Percentiles rank a stretch among this genome's conserved stretches.
These are phyloP conservation scores for Drosophila lini DNA, from an alignment of 1,140 invertebrate genomes.

Conservation along the genomic window DNA sequence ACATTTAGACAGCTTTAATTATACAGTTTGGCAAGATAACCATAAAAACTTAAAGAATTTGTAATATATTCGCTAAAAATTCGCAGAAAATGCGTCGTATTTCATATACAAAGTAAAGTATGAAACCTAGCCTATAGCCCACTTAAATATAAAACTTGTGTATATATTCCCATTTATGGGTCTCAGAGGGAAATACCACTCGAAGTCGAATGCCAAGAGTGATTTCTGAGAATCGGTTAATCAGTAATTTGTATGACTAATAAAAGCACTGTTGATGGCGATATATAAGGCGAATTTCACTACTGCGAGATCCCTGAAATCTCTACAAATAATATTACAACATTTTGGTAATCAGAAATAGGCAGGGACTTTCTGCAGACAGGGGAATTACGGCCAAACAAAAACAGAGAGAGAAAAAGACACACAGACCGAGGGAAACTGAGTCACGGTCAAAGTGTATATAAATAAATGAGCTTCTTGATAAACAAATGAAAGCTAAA, in stretches of 20 bases:
- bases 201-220: neutral
- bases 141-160: neutral
- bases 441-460: constrained; percentile 68
- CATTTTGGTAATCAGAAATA: neutral
- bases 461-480: constrained; percentile 43
- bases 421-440: constrained; percentile 38
- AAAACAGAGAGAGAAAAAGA: constrained; percentile 8
- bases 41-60: neutral
- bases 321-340: constrained; percentile 27
- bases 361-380: neutral
- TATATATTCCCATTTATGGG: neutral
- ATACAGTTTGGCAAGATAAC: no score
- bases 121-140: neutral
- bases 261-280: neutral
- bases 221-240: constrained; percentile 15
- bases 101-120: neutral
- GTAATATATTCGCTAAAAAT: neutral
- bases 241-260: constrained; percentile 7
- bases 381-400: constrained; percentile 24
- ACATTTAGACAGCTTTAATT: neutral
- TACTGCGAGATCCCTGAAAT: neutral
- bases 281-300: neutral
- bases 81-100: constrained; percentile 14
- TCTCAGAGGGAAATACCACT: constrained; percentile 12
- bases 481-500: constrained; percentile 34